These are phyloP conservation scores for Myzus persicae DNA, from an alignment of 1,140 invertebrate species.

Conservation along the genomic window DNA sequence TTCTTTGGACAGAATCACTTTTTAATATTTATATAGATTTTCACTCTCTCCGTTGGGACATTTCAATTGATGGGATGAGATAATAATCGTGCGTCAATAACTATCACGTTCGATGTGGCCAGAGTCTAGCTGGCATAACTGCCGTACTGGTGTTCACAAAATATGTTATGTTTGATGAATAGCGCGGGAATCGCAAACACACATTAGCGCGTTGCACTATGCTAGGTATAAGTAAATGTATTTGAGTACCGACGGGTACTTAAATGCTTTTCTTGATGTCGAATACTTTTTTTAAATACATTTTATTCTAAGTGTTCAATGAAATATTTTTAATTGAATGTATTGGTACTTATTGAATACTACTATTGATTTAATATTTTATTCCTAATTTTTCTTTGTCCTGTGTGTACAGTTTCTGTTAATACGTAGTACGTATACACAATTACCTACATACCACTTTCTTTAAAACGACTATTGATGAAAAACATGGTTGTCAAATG, in stretches of 20 bases:
- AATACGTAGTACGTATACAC: neutral
- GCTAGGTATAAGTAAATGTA: neutral
- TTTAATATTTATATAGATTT: neutral
- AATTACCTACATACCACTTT: neutral
- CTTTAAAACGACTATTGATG: neutral
- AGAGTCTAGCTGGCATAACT: neutral
- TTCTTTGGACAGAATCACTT: neutral
- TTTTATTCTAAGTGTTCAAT: neutral
- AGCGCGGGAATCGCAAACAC: neutral
- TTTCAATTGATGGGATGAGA: neutral
- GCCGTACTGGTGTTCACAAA: neutral
- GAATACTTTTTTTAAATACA: neutral
- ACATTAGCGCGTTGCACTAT: neutral
- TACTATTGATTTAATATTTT: neutral
- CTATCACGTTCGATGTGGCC: neutral
- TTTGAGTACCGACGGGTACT: neutral
- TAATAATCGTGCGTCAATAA: conserved; percentile 15
- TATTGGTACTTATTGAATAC: neutral
- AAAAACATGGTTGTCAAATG: neutral
- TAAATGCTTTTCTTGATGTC: neutral
- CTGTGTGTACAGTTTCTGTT: no score
- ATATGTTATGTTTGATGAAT: neutral
- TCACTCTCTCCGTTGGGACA: neutral
- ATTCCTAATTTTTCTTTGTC: neutral
- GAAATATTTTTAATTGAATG: neutral